Evolutionary conservation across 2,888 invertebrate species (phyloP), one percentile per base, ranked within the genome.

Genomic region (Lissonota sp.): DNA sequence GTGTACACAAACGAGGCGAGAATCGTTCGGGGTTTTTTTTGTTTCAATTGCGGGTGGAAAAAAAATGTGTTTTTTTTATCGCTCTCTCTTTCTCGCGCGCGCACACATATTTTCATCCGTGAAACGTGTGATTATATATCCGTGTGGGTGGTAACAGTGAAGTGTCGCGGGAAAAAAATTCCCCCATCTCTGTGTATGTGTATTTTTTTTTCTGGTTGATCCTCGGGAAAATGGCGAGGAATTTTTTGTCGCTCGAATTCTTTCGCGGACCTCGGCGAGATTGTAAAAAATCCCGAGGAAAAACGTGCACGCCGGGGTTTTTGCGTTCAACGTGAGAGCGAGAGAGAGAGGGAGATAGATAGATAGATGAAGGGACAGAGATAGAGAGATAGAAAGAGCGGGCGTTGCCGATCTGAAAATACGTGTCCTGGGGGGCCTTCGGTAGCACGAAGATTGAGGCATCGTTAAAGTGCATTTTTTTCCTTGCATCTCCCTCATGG

Each of bases 331-430:
- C 81, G 81, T 49, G 5, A 6, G 53, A 3, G 53, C 6, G 12
- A 5, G 12, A 51, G 74, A 26, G 26, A 26, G 26, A 26, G n/a
- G n/a, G 26, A 26, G 26, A 26, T 26, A 26, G 26, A n/a, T n/a
- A 26, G 26, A 26, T 26, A 26, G 26, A 26, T 26, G 26, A 3
- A 26, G 26, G 26, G 26, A 26, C 26, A 3, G 26, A 26, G 26
- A 26, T 26, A 26, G 26, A 26, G 26, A 26, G 26, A 26, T 26
- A 26, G 26, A 26, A 26, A 26, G 26, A 74, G 81, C 81, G 81
- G 81, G 81, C 81, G 81, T 81, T 81, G 81, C 81, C 81, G 81
- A 81, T 81, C 81, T 81, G 74, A 81, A 81, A 81, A 81, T 81
- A 81, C 81, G 81, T 81, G 76, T 81, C 81, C 81, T 81, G 78